Evolutionary conservation across 2,113 vertebrate species (phyloP).

Genomic region (Albula goreensis): DNA sequence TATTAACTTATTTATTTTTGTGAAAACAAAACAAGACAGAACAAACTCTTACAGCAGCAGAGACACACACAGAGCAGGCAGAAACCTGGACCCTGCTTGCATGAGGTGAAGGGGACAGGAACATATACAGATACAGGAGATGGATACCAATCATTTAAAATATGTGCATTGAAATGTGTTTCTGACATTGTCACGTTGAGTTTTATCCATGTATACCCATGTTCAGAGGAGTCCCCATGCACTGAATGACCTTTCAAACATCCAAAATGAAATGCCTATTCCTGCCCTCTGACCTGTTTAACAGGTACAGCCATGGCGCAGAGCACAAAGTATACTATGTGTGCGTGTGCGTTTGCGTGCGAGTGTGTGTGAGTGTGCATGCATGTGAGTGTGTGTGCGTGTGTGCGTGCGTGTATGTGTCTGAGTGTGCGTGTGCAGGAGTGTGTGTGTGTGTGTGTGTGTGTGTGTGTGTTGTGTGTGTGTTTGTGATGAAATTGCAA

Average conservation of each 20-base stretch:
- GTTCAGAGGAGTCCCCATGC: background rate
- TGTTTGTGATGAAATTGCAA: no score
- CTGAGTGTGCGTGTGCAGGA: no score
- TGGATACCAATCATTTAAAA: background rate
- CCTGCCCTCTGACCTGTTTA: background rate
- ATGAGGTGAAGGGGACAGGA: constrained; percentile 13
- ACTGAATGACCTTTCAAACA: background rate
- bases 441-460: no score
- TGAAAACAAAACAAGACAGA: constrained; percentile 10
- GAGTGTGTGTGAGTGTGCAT: no score
- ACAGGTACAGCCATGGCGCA: no score
- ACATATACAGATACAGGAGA: background rate
- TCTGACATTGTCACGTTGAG: background rate
- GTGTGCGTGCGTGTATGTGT: no score
- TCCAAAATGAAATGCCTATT: background rate
- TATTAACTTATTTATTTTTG: constrained; percentile 48
- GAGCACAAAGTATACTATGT: no score
- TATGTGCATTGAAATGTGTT: background rate
- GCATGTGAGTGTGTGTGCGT: no score
- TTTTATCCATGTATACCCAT: background rate
- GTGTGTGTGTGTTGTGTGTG: no score
- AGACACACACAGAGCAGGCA: background rate
- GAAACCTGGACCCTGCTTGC: constrained; percentile 23
- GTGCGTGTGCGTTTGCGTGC: no score
- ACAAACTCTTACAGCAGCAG: background rate